Conservation (phyloP, 1,140 invertebrate species). For the Drosophila lowei region DNA sequence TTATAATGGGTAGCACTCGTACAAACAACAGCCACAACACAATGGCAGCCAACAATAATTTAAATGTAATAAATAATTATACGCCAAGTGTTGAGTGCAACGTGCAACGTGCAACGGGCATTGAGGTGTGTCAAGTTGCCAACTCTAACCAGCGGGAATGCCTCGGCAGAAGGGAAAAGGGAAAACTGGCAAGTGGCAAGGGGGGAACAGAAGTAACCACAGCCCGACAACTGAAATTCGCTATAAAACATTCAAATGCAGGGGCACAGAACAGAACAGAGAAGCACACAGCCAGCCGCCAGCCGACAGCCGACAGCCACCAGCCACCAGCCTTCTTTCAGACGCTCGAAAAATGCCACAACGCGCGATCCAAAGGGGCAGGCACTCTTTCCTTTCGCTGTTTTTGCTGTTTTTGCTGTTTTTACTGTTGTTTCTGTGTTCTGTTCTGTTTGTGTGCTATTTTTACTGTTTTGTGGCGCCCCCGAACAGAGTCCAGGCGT, state of each 20-base stretch:
- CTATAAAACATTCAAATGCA: conserved; percentile 50
- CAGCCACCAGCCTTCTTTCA: conserved; percentile 20
- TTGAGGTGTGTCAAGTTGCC: conserved; percentile 76
- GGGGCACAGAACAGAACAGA: not conserved
- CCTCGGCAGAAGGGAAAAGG: conserved; percentile 13
- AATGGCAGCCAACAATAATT: conserved; percentile 72
- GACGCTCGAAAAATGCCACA: conserved; percentile 31
- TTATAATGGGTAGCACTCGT: not conserved
- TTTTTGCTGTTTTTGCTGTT: not conserved
- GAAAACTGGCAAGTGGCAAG: not conserved
- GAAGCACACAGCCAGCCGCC: not conserved
- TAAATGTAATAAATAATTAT: conserved; percentile 83
- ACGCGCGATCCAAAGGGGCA: conserved; percentile 21
- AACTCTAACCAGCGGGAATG: conserved; percentile 48
- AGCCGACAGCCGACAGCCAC: no score
- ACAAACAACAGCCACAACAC: conserved; percentile 37
- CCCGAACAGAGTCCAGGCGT: conserved; percentile 8
- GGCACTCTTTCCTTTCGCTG: conserved; percentile 11
- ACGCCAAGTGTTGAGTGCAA: conserved; percentile 75
- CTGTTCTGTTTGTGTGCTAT: conserved; percentile 8
- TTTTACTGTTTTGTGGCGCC: conserved; percentile 23
- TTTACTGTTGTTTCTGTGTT: not conserved
- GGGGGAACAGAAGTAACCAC: conserved; percentile 49
- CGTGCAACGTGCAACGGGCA: conserved; percentile 61
- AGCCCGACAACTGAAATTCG: conserved; percentile 43